Evolutionary conservation across 2,113 vertebrate species (phyloP), one percentile per base, ranked within the genome.

Genomic region (Corythoichthys intestinalis): DNA sequence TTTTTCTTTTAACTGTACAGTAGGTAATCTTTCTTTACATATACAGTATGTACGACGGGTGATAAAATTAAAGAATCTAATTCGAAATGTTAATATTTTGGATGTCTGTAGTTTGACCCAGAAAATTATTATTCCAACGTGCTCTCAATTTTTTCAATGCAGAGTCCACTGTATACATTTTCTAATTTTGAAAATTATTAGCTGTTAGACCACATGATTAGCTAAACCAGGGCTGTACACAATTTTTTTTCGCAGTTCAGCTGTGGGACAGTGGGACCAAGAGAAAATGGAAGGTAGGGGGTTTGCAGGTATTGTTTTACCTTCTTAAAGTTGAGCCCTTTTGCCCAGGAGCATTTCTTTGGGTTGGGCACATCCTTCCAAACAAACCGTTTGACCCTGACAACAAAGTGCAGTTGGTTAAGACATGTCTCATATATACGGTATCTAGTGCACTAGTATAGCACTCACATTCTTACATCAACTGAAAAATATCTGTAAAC

Each of bases 351-450:
- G 74, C 96, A 98, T 20, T 96, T 94, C 83, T 93, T 96, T 34
- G 97, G 97, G 74, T 99, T 96, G 61, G 97, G 97, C 63, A 99
- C 92, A 44, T 98, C 94, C 74, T 95, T 95, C 96, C 95, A 99
- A 72, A 98, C 87, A 57, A 96, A 77, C 37, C 88, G 95, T 88
- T 93, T 98, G 93, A 99, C 92, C 82, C 97, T 99, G 86, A 17
- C 5, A 89, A 78, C 37, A 2, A 67, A 69, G 72, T 2, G 35
- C 34, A 81, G 62, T 8, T 69, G 12, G 74, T 52, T 59, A 68
- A 5, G 2, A 48, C 52, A 17, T 2, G 54, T 67, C 10, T 41
- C 10, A 12, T 34, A 58, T 15, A 37, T 35, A 14, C 34, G 2
- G 41, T 44, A 8, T 52, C 14, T 52, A 28, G 20, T 28, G 20